phyloP scores from a whole-genome alignment of 2,888 invertebrate genomes.

The Glaucopsyche alexis region DNA sequence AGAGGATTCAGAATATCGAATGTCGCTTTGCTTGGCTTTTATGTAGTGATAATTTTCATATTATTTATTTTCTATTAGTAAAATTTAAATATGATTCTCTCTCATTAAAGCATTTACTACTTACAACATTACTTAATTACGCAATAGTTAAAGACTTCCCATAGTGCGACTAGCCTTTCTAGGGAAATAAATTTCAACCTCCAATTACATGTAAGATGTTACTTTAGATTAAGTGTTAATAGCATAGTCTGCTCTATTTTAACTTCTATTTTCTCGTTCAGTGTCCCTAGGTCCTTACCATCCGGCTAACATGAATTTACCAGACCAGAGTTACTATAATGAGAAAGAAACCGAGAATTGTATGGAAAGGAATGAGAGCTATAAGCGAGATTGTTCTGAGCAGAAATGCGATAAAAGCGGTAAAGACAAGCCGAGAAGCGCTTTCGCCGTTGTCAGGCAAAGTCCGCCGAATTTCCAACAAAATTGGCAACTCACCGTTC shows the following conservation, averaged over 20 bases:
- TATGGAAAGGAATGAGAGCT: constrained; percentile 70
- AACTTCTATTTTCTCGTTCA: constrained; percentile 69
- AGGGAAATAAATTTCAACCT: neutral
- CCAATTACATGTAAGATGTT: neutral
- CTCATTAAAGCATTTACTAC: neutral
- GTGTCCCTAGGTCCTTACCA: constrained; percentile 77
- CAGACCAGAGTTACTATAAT: constrained; percentile 71
- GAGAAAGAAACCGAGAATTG: constrained; percentile 76
- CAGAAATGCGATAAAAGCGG: constrained; percentile 75
- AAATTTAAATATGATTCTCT: no score
- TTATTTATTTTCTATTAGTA: no score
- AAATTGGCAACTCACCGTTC: constrained; percentile 83
- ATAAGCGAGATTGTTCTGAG: constrained; percentile 72
- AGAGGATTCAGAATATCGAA: neutral
- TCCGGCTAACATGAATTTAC: constrained; percentile 72
- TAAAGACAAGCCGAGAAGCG: constrained; percentile 81
- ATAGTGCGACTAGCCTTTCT: neutral
- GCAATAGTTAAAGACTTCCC: neutral
- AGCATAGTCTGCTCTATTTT: constrained; percentile 75
- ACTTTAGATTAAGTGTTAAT: constrained; percentile 31
- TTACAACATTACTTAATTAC: neutral
- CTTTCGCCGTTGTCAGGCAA: constrained; percentile 82
- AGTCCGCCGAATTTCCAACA: constrained; percentile 75
- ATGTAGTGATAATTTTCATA: neutral
- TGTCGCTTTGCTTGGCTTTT: constrained; percentile 1